Evolutionary conservation across 2,888 invertebrate genomes (phyloP).

Genomic region (Acanthosoma haemorrhoidale): DNA sequence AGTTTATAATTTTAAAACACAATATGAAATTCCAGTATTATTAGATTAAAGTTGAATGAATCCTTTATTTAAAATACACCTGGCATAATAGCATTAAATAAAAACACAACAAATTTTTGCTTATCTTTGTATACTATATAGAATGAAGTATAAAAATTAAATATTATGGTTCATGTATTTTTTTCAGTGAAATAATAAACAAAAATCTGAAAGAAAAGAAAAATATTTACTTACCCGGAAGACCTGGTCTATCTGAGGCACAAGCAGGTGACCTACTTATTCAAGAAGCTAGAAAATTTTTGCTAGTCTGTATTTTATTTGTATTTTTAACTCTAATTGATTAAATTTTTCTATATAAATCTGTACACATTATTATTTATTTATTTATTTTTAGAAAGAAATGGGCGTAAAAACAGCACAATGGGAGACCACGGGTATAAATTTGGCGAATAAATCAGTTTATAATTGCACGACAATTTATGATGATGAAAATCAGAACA

Average conservation of each 20-base stretch:
- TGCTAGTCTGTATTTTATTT: slow-evolving; percentile 48
- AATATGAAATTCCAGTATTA: not conserved
- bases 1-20: too few relatives aligned
- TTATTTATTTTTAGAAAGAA: slow-evolving; percentile 39
- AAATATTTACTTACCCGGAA: slow-evolving; percentile 71
- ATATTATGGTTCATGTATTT: too few relatives aligned
- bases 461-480: slow-evolving; percentile 17
- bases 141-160: too few relatives aligned
- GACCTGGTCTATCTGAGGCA: slow-evolving; percentile 68
- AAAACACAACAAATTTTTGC: too few relatives aligned
- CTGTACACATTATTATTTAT: not conserved
- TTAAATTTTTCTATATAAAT: not conserved
- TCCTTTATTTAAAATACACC: too few relatives aligned
- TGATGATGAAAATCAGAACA: not conserved
- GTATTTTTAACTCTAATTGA: not conserved
- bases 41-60: not conserved
- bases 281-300: slow-evolving; percentile 65
- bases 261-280: slow-evolving; percentile 78
- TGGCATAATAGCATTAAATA: too few relatives aligned
- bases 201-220: slow-evolving; percentile 54
- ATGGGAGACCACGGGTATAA: slow-evolving; percentile 33
- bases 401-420: slow-evolving; percentile 40
- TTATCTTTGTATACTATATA: too few relatives aligned
- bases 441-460: not conserved
- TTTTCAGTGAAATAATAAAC: slow-evolving; percentile 5